Evolutionary conservation across 2,113 vertebrate species (phyloP).

Genomic region (Nematolebias whitei): DNA sequence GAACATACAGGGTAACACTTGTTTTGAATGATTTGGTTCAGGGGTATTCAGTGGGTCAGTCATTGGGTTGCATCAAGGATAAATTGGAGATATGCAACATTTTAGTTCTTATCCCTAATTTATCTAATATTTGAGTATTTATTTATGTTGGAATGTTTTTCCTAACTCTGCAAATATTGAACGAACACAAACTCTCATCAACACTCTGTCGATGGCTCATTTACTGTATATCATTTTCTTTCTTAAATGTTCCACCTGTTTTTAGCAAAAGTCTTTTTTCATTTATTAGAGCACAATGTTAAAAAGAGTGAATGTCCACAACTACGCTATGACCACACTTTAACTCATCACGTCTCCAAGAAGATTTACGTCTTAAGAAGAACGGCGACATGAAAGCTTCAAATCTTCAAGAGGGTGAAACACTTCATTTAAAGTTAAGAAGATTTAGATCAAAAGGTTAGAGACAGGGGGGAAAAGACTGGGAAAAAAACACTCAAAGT

Average conservation of each 20-base stretch:
- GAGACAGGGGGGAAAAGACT: slow-evolving; percentile 36
- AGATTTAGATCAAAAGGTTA: slow-evolving; percentile 85
- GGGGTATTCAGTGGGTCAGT: too few species aligned
- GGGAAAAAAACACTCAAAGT: slow-evolving; percentile 75
- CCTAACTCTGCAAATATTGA: neutral
- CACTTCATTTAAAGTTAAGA: slow-evolving; percentile 84
- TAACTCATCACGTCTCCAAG: slow-evolving; percentile 68
- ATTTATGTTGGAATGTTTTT: too few species aligned
- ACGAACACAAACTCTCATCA: neutral
- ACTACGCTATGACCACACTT: slow-evolving; percentile 49
- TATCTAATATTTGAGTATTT: too few species aligned
- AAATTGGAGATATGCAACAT: too few species aligned
- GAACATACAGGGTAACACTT: too few species aligned
- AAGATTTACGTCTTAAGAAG: slow-evolving; percentile 76
- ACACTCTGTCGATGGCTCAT: neutral
- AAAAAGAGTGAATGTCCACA: slow-evolving; percentile 44
- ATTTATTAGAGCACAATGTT: slow-evolving; percentile 43
- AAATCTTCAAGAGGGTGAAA: slow-evolving; percentile 78
- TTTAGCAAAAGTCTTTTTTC: slow-evolving; percentile 4
- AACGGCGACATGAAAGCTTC: slow-evolving; percentile 77
- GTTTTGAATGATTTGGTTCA: too few species aligned
- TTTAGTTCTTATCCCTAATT: too few species aligned
- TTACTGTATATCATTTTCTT: neutral
- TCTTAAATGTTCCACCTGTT: neutral
- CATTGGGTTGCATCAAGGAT: too few species aligned